Percentiles rank a stretch among this genome's conserved stretches.
Conservation (phyloP, 2,888 invertebrate genomes). For the Leptopilina drosophilae region DNA sequence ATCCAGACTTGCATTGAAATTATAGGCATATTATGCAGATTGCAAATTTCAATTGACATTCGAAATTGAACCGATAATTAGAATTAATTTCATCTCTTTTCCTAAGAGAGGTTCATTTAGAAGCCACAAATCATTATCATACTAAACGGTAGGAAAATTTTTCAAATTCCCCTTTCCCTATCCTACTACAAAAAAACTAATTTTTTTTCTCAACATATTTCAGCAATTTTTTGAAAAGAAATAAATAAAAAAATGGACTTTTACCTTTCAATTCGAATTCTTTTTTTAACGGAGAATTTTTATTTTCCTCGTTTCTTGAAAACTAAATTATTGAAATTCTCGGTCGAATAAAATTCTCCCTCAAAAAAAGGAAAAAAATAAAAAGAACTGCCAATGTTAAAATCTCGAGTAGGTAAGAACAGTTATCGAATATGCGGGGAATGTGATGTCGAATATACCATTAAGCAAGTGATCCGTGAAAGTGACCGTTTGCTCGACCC, state of each 20-base stretch:
- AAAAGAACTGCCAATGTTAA: not conserved
- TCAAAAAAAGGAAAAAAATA: not conserved
- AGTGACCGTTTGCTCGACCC: conserved; percentile 63
- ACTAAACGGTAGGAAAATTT: too few species aligned
- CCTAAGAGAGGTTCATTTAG: too few species aligned
- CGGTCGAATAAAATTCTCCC: not conserved
- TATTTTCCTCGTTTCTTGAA: not conserved
- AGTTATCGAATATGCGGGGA: conserved; percentile 68
- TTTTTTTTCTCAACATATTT: too few species aligned
- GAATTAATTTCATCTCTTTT: not conserved
- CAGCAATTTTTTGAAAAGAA: too few species aligned
- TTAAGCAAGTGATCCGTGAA: conserved; percentile 72
- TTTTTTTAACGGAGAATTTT: too few species aligned
- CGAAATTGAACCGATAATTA: not conserved
- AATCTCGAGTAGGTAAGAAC: conserved; percentile 25
- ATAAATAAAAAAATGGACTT: too few species aligned
- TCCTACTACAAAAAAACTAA: too few species aligned
- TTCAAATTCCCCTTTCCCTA: too few species aligned
- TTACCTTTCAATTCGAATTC: too few species aligned
- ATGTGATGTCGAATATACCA: conserved; percentile 68
- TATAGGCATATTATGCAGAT: conserved; percentile 14
- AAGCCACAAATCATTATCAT: too few species aligned
- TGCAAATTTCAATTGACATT: conserved; percentile 14
- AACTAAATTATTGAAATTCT: not conserved
- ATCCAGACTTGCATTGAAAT: conserved; percentile 12